A percentile compares a stretch with the other conserved stretches of the same genome.
phyloP scores from a whole-genome alignment of 2,797 vertebrate genomes.

The Pipistrellus kuhlii region DNA sequence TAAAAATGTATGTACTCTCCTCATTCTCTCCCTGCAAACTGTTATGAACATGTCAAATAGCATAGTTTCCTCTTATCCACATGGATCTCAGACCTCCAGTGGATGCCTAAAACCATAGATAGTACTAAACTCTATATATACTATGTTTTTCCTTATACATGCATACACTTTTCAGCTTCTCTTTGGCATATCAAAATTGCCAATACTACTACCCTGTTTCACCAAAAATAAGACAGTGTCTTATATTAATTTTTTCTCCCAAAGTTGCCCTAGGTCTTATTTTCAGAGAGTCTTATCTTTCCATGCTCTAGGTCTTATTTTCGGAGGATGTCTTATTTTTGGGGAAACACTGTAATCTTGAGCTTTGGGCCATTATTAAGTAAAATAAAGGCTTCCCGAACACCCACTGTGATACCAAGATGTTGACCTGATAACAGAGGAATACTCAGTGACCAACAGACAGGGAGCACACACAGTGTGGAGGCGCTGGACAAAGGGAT shows the following conservation, averaged over 20 bases:
- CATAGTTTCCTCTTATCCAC: background rate
- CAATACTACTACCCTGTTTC: background rate
- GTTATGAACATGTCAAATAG: background rate
- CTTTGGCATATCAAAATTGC: background rate
- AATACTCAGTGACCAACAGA: background rate
- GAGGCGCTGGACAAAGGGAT: background rate
- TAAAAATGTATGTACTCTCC: background rate
- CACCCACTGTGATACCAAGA: background rate
- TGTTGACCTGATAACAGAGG: background rate
- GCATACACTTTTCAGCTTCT: background rate
- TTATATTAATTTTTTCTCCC: too few species aligned
- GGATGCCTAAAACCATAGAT: background rate
- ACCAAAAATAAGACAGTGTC: too few species aligned
- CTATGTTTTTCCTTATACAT: background rate
- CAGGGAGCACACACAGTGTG: background rate
- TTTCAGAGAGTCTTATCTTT: too few species aligned
- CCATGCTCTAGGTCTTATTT: too few species aligned
- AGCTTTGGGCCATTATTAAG: background rate
- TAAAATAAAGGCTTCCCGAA: background rate
- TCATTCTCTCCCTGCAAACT: background rate
- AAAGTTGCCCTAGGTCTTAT: too few species aligned
- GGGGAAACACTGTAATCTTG: background rate
- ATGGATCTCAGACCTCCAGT: background rate
- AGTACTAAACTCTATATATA: background rate
- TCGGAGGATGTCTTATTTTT: too few species aligned